phyloP scores from a whole-genome alignment of 2,888 invertebrate species.

The Leptopilina myrica region DNA sequence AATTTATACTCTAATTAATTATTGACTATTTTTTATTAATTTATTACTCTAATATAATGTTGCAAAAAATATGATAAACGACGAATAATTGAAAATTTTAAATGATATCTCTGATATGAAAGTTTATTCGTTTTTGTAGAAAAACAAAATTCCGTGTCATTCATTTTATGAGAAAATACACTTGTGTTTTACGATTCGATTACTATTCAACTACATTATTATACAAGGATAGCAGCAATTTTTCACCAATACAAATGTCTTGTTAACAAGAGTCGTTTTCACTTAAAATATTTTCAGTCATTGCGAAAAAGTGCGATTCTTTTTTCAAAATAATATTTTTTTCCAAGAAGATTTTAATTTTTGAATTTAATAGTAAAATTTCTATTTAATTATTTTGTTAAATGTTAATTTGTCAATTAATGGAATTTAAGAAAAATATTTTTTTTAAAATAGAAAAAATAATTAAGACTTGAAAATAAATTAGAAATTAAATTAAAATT shows the following conservation, averaged over 20 bases:
- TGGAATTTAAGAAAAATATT: too few relatives aligned
- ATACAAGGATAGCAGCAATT: conserved; percentile 11
- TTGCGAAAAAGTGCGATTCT: background rate
- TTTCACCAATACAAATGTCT: conserved; percentile 6
- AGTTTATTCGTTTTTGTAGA: background rate
- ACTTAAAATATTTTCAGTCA: background rate
- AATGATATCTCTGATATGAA: background rate
- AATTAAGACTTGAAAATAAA: too few relatives aligned
- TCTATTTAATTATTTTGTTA: too few relatives aligned
- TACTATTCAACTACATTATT: background rate
- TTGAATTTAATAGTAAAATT: too few relatives aligned
- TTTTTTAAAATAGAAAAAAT: too few relatives aligned
- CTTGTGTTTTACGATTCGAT: conserved; percentile 6
- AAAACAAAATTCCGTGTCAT: background rate
- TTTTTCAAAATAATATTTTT: background rate
- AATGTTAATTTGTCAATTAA: too few relatives aligned
- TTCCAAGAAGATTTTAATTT: too few relatives aligned
- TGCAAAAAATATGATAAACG: background rate
- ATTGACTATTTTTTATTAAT: too few relatives aligned
- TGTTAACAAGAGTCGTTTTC: conserved; percentile 5
- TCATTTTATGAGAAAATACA: conserved; percentile 16
- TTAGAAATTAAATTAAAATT: too few relatives aligned
- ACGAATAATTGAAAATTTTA: background rate
- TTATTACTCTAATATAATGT: too few relatives aligned
- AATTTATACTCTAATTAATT: too few relatives aligned